These are phyloP conservation scores for Vipera latastei DNA, from an alignment of 2,797 vertebrate species.

Conservation along the genomic window DNA sequence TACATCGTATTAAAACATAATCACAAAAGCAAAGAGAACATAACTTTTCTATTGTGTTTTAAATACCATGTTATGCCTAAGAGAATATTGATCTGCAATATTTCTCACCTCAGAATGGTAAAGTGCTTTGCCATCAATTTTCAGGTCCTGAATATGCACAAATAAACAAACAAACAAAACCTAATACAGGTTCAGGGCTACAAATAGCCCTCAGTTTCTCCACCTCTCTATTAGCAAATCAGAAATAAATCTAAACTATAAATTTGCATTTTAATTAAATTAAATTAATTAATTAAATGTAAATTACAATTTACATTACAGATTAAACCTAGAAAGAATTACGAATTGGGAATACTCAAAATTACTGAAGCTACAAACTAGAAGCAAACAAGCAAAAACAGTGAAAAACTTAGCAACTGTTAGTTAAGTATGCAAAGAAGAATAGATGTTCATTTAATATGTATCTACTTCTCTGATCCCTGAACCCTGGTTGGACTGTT, in stretches of 20 bases:
- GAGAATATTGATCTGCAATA: background rate
- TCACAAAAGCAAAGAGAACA: background rate
- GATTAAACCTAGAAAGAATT: background rate
- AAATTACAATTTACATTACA: background rate
- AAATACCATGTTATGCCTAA: background rate
- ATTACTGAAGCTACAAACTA: background rate
- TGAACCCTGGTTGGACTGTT: background rate
- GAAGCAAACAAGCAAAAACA: background rate
- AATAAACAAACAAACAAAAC: background rate
- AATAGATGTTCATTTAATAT: background rate
- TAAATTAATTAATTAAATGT: no score
- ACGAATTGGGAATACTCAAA: background rate
- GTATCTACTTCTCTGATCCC: background rate
- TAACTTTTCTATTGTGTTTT: background rate
- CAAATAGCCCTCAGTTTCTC: background rate
- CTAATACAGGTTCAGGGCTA: background rate
- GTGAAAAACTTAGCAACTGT: background rate
- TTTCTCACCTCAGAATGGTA: background rate
- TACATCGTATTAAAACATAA: background rate
- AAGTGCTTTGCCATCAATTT: background rate
- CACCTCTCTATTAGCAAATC: background rate
- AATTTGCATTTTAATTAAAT: no score
- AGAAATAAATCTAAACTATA: background rate
- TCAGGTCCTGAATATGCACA: background rate
- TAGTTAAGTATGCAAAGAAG: background rate